phyloP scores from a whole-genome alignment of 2,888 invertebrate species.

The Teleiodes luculella region DNA sequence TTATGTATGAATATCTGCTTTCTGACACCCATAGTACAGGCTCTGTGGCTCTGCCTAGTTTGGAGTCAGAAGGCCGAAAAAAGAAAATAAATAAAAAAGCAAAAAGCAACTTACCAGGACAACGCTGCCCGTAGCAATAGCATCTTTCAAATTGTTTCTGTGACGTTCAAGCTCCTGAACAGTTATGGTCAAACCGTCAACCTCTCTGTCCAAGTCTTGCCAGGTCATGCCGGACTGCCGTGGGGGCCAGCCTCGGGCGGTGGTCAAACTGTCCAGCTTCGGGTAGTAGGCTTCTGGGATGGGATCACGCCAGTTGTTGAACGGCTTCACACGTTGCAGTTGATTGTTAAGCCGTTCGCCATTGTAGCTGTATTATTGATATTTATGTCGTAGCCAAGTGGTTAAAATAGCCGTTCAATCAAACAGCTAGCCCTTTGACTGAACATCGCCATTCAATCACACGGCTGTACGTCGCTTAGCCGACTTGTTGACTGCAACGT shows the following conservation, averaged over 20 bases:
- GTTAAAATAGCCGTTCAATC: too few relatives aligned
- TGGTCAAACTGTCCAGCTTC: constrained; percentile 85
- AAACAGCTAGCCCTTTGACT: too few relatives aligned
- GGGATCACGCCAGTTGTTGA: constrained; percentile 83
- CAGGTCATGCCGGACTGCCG: constrained; percentile 80
- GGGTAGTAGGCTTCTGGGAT: constrained; percentile 90
- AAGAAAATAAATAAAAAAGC: too few relatives aligned
- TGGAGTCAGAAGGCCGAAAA: too few relatives aligned
- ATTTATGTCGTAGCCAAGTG: too few relatives aligned
- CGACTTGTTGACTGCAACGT: too few relatives aligned
- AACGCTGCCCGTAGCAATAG: constrained; percentile 84
- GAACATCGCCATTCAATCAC: too few relatives aligned
- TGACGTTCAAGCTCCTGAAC: constrained; percentile 85
- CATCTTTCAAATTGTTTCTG: constrained; percentile 85
- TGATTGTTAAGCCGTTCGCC: constrained; percentile 86
- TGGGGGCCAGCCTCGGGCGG: constrained; percentile 86
- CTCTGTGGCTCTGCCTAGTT: too few relatives aligned
- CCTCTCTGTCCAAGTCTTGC: constrained; percentile 82
- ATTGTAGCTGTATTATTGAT: constrained; percentile 79
- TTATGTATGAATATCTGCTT: too few relatives aligned
- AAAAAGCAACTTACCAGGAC: constrained; percentile 70
- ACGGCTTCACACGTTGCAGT: constrained; percentile 80
- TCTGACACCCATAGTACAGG: too few relatives aligned
- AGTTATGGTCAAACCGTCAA: constrained; percentile 79
- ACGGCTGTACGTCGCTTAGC: too few relatives aligned